Evolutionary conservation across 2,797 vertebrate species (phyloP).

Genomic region (Pipistrellus pipistrellus): DNA sequence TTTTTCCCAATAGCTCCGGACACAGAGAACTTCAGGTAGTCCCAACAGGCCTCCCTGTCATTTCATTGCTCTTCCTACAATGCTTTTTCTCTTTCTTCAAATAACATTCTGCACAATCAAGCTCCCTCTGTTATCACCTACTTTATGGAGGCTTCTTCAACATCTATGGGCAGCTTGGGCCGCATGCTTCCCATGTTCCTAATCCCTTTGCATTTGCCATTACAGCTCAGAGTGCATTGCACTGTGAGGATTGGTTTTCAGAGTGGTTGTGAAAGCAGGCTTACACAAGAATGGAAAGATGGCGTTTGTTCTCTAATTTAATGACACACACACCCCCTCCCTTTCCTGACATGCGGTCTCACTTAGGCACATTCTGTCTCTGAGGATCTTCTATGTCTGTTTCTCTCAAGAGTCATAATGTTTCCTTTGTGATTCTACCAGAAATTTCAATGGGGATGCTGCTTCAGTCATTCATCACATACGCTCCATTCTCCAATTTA

Average conservation of each 20-base stretch:
- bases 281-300: neutral
- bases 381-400: neutral
- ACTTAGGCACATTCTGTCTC: neutral
- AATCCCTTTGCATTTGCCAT: neutral
- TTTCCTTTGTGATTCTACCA: neutral
- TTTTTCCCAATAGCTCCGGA: neutral
- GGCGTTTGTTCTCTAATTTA: neutral
- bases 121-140: neutral
- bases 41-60: neutral
- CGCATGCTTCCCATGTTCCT: neutral
- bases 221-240: neutral
- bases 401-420: neutral
- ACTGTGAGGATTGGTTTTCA: conserved; percentile 3
- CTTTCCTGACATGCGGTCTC: neutral
- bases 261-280: neutral
- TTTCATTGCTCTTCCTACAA: neutral
- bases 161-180: neutral
- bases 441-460: neutral
- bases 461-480: neutral
- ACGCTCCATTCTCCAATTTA: neutral
- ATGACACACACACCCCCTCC: neutral
- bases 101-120: neutral
- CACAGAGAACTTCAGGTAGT: neutral
- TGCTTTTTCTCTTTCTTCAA: neutral
- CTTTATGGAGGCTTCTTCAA: neutral